Base-by-base conservation (phyloP, 2,113 vertebrate species). In the Oriolus oriolus region DNA sequence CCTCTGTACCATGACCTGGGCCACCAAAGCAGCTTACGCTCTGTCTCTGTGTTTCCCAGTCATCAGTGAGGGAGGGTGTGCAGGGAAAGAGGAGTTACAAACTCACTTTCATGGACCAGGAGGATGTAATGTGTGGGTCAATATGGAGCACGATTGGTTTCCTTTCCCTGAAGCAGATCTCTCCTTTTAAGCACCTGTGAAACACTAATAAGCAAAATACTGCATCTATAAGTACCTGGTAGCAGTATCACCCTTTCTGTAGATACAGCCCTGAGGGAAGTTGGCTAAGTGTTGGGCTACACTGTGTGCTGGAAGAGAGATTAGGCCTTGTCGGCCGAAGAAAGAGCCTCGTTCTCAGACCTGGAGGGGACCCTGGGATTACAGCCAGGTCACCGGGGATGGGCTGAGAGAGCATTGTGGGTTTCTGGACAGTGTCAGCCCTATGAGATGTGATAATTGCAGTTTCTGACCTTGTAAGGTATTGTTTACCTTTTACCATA, bases 171-270 rank as follows among this genome's bases (percentile, higher is more conserved):
- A 81, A 84, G 31, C 6, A 61, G 11, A 44, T 17, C 31, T 66
- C 69, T 61, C 31, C n/a, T 77, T 57, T 63, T 45, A 75, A 84
- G 69, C 16, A 61, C 21, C 39, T 78, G 42, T 44, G 33, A 87
- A 95, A 87, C 8, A 28, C 30, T 71, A 82, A 56, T 37, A 75
- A 83, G 22, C 7, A 45, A 88, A 90, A 69, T 16, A 73, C 1
- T 3, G 22, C 15, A 57, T 41, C 26, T 21, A 0, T 30, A 73
- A 84, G 19, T 27, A 52, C 13, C 19, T 2, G 0, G 0, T 1
- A 41, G 24, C 50, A 61, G 20, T n/a, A 45, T 60, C 22, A 80
- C 16, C 23, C 2, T 8, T 61, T 54, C 41, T 41, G 21, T 2
- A 3, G 45, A 53, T 53, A 59, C 11, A 54, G 23, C 50, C 81